phyloP scores from a whole-genome alignment of 2,888 invertebrate species.

The Pristionchus fissidentatus region DNA sequence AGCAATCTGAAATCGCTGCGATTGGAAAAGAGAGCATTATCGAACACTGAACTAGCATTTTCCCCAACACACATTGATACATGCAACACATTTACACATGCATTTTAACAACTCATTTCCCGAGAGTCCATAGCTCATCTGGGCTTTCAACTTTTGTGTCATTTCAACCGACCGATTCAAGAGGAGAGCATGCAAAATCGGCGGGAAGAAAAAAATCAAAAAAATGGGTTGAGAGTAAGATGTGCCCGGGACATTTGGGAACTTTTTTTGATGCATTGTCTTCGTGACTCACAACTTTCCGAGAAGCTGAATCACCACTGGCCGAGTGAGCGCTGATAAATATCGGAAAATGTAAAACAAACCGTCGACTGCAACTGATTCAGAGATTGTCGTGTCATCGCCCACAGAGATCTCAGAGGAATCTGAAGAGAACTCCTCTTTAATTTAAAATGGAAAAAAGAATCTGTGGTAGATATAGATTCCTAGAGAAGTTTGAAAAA shows the following conservation, averaged over 20 bases:
- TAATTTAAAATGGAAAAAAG: not conserved
- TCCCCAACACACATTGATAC: not conserved
- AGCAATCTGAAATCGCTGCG: slow-evolving; percentile 25
- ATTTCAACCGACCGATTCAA: slow-evolving; percentile 30
- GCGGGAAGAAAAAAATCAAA: not conserved
- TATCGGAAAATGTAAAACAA: slow-evolving; percentile 39
- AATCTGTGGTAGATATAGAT: too few species aligned
- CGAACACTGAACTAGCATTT: slow-evolving; percentile 45
- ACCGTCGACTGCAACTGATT: slow-evolving; percentile 25
- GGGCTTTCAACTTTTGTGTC: not conserved
- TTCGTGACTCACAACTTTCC: slow-evolving; percentile 6
- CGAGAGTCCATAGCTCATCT: not conserved
- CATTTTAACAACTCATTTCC: not conserved
- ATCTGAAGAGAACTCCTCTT: not conserved
- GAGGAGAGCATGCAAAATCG: slow-evolving; percentile 46
- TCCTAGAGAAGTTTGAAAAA: too few species aligned
- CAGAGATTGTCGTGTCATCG: slow-evolving; percentile 37
- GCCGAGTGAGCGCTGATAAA: slow-evolving; percentile 3
- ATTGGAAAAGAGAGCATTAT: slow-evolving; percentile 19
- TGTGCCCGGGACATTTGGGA: not conserved
- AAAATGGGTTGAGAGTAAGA: not conserved
- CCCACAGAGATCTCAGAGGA: slow-evolving; percentile 42
- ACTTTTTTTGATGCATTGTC: slow-evolving; percentile 5
- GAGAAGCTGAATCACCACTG: slow-evolving; percentile 40
- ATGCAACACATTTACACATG: slow-evolving; percentile 37